A percentile compares a stretch with the other conserved stretches of the same genome.
Evolutionary conservation across 92 coral and sea anemone genomes (phyloP).

Genomic region (Epizoanthus scotinus): DNA sequence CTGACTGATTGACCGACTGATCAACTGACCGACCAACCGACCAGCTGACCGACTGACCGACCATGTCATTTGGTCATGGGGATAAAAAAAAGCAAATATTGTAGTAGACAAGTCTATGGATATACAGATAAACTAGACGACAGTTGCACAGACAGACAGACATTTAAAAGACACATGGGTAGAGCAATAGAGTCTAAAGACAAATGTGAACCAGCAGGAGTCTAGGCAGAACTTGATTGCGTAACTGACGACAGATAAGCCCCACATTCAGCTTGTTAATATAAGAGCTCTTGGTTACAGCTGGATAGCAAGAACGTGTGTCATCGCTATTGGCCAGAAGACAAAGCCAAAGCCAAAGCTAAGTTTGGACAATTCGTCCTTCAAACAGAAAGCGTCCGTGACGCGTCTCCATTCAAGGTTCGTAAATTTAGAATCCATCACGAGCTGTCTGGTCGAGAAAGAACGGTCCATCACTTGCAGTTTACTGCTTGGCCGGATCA

Average conservation of each 20-base stretch:
- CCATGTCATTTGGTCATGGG: too few species aligned
- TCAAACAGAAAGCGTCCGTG: slow-evolving; percentile 63
- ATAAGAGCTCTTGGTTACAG: slow-evolving; percentile 23
- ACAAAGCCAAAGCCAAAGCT: slow-evolving; percentile 43
- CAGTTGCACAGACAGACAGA: background rate
- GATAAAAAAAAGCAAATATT: too few species aligned
- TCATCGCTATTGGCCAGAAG: slow-evolving; percentile 93
- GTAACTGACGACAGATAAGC: background rate
- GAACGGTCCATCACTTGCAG: slow-evolving; percentile 76
- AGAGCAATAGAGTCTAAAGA: background rate
- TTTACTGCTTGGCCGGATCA: slow-evolving; percentile 98
- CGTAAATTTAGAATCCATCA: slow-evolving; percentile 62
- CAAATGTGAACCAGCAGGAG: background rate
- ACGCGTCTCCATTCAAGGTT: slow-evolving; percentile 66
- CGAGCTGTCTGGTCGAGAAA: slow-evolving; percentile 46
- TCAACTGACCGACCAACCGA: too few species aligned
- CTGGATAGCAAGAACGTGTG: slow-evolving; percentile 62
- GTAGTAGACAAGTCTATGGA: too few species aligned
- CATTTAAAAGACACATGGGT: background rate
- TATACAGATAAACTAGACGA: background rate
- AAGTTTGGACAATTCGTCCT: slow-evolving; percentile 48
- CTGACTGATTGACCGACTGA: too few species aligned
- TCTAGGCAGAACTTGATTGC: background rate
- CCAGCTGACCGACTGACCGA: too few species aligned
- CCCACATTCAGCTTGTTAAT: background rate